These are phyloP conservation scores for Rhineura floridana DNA, from an alignment of 2,113 vertebrate genomes.

Conservation along the genomic window DNA sequence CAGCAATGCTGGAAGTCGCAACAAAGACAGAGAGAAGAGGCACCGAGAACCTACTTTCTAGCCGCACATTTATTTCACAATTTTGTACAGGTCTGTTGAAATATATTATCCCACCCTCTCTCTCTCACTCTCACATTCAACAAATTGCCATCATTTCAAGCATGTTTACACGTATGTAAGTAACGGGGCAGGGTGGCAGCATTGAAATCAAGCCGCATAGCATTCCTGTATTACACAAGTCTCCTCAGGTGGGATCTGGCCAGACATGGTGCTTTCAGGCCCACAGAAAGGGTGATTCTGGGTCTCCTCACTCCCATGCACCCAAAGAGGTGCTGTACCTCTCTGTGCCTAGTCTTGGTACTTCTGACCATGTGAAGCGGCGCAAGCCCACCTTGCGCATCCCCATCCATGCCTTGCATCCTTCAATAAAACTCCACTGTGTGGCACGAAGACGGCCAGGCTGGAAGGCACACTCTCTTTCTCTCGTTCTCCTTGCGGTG, in stretches of 20 bases:
- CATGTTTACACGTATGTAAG: not conserved
- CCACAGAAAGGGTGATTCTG: not conserved
- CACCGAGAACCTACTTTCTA: not conserved
- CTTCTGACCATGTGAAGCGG: too few relatives aligned
- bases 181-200: too few relatives aligned
- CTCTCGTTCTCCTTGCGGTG: too few relatives aligned
- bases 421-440: too few relatives aligned
- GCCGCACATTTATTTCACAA: not conserved
- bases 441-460: too few relatives aligned
- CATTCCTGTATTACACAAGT: not conserved
- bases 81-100: not conserved
- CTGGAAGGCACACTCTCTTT: too few relatives aligned
- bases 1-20: not conserved
- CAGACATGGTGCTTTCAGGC: too few relatives aligned
- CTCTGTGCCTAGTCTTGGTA: not conserved
- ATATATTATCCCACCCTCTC: too few relatives aligned
- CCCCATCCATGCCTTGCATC: too few relatives aligned
- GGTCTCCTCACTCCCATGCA: too few relatives aligned
- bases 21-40: not conserved
- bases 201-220: fast-evolving
- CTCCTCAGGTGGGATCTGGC: too few relatives aligned
- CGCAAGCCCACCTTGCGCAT: too few relatives aligned
- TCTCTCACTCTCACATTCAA: not conserved
- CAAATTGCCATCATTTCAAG: not conserved
- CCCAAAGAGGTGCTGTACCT: not conserved